These are phyloP conservation scores for Artibeus jamaicensis DNA, from an alignment of 2,797 vertebrate genomes.

Conservation along the genomic window DNA sequence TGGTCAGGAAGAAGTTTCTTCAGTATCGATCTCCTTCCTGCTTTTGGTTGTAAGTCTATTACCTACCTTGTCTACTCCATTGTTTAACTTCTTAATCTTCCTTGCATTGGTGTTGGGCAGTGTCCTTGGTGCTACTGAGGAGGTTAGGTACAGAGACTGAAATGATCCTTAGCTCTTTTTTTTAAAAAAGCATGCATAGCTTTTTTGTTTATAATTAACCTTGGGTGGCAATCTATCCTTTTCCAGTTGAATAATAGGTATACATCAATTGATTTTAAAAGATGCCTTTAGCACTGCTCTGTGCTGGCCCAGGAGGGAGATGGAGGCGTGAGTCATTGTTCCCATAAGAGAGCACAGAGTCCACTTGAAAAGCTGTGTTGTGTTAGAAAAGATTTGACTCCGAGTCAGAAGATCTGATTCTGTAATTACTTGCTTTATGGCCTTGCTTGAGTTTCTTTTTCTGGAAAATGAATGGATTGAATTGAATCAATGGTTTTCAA, in stretches of 20 bases:
- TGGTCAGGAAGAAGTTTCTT: conserved; percentile 50
- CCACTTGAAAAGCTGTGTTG: not conserved
- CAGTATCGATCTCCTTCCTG: not conserved
- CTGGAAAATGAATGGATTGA: not conserved
- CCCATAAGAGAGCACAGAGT: not conserved
- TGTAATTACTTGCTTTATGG: not conserved
- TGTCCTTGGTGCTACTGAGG: not conserved
- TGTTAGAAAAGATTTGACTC: not conserved
- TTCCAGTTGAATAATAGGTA: not conserved
- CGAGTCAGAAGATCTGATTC: not conserved
- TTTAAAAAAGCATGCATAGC: not conserved
- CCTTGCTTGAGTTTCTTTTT: not conserved
- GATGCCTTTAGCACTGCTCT: not conserved
- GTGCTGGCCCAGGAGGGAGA: not conserved
- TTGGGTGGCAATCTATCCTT: not conserved
- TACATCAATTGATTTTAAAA: not conserved
- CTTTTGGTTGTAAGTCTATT: conserved; percentile 35
- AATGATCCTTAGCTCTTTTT: not conserved
- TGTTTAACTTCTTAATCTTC: not conserved
- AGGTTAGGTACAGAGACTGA: not conserved
- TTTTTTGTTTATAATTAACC: not conserved
- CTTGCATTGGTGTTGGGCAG: not conserved
- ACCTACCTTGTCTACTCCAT: not conserved
- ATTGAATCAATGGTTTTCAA: not conserved
- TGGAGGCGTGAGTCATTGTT: not conserved